Evolutionary conservation across 1,140 invertebrate species (phyloP), one percentile per base, ranked within the genome.

Genomic region (Drosophila quadrilineata): DNA sequence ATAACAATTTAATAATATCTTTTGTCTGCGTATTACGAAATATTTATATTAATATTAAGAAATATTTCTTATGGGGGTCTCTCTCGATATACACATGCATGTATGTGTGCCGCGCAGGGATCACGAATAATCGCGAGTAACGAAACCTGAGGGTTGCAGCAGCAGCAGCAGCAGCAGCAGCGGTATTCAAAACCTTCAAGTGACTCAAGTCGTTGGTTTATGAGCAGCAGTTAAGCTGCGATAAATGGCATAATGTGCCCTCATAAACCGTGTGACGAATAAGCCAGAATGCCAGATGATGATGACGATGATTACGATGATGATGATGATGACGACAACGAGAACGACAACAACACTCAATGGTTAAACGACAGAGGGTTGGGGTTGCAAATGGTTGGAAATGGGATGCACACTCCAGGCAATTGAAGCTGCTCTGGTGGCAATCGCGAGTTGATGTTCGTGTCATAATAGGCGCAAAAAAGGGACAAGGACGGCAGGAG

Each of bases 221-320:
- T 82, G 77, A 66, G 77, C 73, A 57, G 65, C 68, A 82, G 77
- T 82, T 77, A 77, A 82, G 77, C 77, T 73, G 73, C 73, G 77
- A 84, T 82, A 82, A 82, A 82, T 84, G 77, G 77, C 77, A 82
- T 82, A 82, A 82, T 82, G 73, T 77, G 76, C 76, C 76, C 76
- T 73, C 77, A 84, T 82, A 82, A 84, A 82, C 62, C 68, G 64
- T 75, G 75, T 63, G 69, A 65, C 66, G 70, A 71, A 38, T 40
- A 56, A 54, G 41, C 40, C 21, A 16, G 12, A 33, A 14, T 21
- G 10, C 22, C 17, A 10, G 21, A 40, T 45, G 10, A 19, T 8
- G 12, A 53, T 6, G 6, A 5, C 9, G 12, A 53, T 38, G 3
- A 17, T 22, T 28, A 29, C 16, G 35, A 57, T 10, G 33, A 16